Evolutionary conservation across 2,888 invertebrate genomes (phyloP), one percentile per base, ranked within the genome.

Genomic region (Ethmia dodecea): DNA sequence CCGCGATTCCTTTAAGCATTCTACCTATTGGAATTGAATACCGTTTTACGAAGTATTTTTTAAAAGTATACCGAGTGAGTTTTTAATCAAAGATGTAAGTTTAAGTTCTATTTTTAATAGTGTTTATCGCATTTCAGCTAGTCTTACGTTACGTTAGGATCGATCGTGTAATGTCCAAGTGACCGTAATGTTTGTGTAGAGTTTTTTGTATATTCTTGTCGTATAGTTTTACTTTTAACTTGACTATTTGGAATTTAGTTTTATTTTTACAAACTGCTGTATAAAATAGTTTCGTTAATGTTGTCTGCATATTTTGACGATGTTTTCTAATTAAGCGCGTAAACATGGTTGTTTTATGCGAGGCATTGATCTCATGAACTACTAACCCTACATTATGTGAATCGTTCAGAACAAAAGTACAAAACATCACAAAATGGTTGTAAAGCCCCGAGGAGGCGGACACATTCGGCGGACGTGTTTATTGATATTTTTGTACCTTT

Each of bases 121-220:
- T 83, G 70, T 79, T 77, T 79, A 81, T 80, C 73, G 80, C 86
- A 81, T 84, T 84, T 86, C 81, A 73, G 68, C 86, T 86, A 86
- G 86, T 86, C 86, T 84, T 84, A 84, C 78, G 77, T 84, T 81
- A 69, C 68, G 64, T 77, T 78, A 76, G 74, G 73, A 60, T 74
- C 72, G 73, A 70, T 69, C 58, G 60, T 60, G 71, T 75, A 66
- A 70, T 65, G 66, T n/a, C n/a, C n/a, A 64, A 64, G 73, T 62
- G 71, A 66, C 69, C 63, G 73, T 77, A 65, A 55, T 64, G 15
- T 29, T 40, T 60, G 62, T 68, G 71, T 76, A 76, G 71, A 56
- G 8, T 20, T 39, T 68, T 73, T 73, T 84, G 80, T 86, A 84
- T 84, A 84, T 83, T 80, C 66, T 70, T 70, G 78, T 77, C 60